Evolutionary conservation across 2,888 invertebrate species (phyloP).

Genomic region (Eupithecia abbreviata): DNA sequence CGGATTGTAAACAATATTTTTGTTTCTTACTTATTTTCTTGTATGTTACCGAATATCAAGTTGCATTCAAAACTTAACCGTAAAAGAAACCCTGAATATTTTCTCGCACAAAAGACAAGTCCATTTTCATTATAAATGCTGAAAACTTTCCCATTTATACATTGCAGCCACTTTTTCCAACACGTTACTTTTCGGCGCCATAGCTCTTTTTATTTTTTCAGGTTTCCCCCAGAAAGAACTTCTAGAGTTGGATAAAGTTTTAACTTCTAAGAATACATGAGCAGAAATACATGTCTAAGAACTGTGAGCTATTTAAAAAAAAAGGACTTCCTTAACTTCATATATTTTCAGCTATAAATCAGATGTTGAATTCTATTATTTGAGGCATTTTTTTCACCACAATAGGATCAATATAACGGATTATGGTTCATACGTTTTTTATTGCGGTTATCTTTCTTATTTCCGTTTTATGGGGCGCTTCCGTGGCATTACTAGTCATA

Average conservation of each 20-base stretch:
- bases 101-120: constrained; percentile 21
- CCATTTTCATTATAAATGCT: constrained; percentile 35
- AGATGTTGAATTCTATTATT: constrained; percentile 35
- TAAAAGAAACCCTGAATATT: constrained; percentile 16
- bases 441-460: constrained; percentile 59
- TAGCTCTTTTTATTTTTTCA: constrained; percentile 49
- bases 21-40: not conserved
- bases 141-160: constrained; percentile 39
- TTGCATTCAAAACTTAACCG: not conserved
- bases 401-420: constrained; percentile 53
- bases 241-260: constrained; percentile 50
- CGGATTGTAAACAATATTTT: not conserved
- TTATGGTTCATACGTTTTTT: constrained; percentile 60
- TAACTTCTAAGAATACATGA: constrained; percentile 44
- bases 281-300: not conserved
- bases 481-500: constrained; percentile 51
- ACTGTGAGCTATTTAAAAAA: not conserved
- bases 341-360: constrained; percentile 3
- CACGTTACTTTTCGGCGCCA: constrained; percentile 53
- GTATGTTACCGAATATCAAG: not conserved
- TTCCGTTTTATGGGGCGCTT: constrained; percentile 56
- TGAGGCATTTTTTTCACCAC: constrained; percentile 41
- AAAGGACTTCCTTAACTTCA: not conserved
- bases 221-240: constrained; percentile 47
- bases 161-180: constrained; percentile 55